phyloP scores from a whole-genome alignment of 2,888 invertebrate genomes.

The Anodontia alba region DNA sequence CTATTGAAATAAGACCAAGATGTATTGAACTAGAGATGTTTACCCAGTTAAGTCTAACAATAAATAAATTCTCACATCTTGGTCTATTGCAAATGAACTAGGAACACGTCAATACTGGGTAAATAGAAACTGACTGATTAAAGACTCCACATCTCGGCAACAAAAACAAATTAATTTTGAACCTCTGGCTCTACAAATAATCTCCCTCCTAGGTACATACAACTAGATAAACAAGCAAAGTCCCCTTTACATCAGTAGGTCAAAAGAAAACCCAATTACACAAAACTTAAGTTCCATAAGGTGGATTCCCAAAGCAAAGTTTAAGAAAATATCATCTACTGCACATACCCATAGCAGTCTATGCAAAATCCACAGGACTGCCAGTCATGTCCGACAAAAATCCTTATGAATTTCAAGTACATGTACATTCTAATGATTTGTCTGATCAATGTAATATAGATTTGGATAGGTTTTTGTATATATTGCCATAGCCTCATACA shows the following conservation, averaged over 20 bases:
- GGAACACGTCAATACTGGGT: neutral
- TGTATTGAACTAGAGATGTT: constrained; percentile 16
- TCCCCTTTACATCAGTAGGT: neutral
- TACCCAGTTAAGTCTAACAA: constrained; percentile 21
- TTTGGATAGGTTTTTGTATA: no score
- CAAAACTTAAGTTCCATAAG: no score
- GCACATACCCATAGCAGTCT: no score
- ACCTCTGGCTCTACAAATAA: constrained; percentile 15
- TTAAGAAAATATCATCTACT: no score
- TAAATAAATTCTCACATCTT: constrained; percentile 17
- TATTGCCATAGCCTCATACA: no score
- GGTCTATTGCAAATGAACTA: constrained; percentile 6
- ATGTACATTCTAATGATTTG: no score
- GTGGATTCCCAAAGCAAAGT: no score
- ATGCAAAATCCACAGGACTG: no score
- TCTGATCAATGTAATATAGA: no score
- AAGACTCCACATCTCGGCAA: constrained; percentile 14
- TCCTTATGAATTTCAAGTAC: no score
- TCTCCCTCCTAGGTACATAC: constrained; percentile 18
- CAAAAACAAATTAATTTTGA: constrained; percentile 10
- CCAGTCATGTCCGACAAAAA: no score
- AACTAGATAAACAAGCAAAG: neutral
- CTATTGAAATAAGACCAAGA: constrained; percentile 10
- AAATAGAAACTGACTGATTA: constrained; percentile 17
- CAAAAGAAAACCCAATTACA: neutral